These are phyloP conservation scores for Eremophila alpestris DNA, from an alignment of 2,797 vertebrate species.

Conservation along the genomic window DNA sequence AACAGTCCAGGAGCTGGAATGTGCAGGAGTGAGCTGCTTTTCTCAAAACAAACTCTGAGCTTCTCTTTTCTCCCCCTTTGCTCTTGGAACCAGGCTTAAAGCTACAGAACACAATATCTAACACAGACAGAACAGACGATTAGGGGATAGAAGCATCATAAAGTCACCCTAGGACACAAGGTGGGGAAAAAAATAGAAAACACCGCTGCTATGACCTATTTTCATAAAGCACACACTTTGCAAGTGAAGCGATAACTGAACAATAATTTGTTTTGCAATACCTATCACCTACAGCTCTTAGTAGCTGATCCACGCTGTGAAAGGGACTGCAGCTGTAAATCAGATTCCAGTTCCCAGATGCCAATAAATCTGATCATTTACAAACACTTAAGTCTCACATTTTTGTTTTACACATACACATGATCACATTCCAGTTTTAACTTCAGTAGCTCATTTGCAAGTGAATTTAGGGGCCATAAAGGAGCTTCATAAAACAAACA, in stretches of 20 bases:
- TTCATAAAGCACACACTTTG: not conserved
- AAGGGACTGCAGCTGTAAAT: not conserved
- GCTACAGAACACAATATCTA: too few species aligned
- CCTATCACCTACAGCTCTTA: not conserved
- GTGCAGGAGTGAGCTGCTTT: too few species aligned
- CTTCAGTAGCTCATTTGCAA: not conserved
- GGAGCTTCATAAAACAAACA: not conserved
- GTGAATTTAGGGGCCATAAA: not conserved
- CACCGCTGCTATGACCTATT: not conserved
- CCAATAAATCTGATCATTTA: not conserved
- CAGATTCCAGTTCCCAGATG: not conserved
- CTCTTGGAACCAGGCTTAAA: too few species aligned
- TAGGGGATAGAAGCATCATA: too few species aligned
- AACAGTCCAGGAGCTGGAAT: too few species aligned
- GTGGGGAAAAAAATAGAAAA: not conserved
- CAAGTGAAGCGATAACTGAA: not conserved
- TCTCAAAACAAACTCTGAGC: too few species aligned
- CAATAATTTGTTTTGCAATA: not conserved
- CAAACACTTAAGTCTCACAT: not conserved
- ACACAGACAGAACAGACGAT: too few species aligned
- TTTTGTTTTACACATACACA: not conserved
- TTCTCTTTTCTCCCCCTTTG: too few species aligned
- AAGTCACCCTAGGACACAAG: too few species aligned
- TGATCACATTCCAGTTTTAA: not conserved
- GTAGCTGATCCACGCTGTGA: not conserved